Percentiles rank a stretch among this genome's conserved stretches.
phyloP scores from a whole-genome alignment of 2,797 vertebrate genomes.

The Propithecus deckenii region DNA sequence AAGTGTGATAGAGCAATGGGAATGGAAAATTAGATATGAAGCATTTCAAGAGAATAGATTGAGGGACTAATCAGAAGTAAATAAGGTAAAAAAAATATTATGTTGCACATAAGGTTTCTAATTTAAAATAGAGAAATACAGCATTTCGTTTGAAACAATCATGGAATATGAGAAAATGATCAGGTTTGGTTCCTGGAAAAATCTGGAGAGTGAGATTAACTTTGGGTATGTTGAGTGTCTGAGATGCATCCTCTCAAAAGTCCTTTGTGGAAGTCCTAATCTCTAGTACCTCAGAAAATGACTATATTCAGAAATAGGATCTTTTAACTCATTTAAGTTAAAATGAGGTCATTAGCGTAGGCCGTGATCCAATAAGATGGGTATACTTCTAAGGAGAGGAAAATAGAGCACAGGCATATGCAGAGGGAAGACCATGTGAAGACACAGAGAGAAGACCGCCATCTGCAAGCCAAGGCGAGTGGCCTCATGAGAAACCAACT shows the following conservation, averaged over 20 bases:
- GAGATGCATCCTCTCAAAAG: background rate
- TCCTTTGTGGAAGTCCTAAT: background rate
- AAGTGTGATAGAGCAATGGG: background rate
- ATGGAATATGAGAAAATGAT: background rate
- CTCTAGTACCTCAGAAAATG: background rate
- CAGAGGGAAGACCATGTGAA: background rate
- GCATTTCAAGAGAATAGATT: background rate
- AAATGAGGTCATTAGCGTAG: background rate
- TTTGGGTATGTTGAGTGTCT: background rate
- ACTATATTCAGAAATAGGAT: background rate
- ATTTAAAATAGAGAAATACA: slow-evolving; percentile 24
- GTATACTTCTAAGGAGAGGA: background rate
- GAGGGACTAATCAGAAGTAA: background rate
- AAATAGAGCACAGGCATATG: background rate
- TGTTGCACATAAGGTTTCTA: background rate
- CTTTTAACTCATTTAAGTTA: background rate
- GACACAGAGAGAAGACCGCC: background rate
- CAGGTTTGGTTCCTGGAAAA: background rate
- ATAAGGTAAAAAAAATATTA: background rate
- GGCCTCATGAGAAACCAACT: background rate
- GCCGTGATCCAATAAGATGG: background rate
- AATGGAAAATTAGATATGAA: background rate
- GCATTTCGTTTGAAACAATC: background rate
- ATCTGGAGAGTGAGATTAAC: background rate
- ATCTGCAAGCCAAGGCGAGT: background rate